Conservation (phyloP, 2,113 vertebrate genomes). For the Spermophilus dauricus region DNA sequence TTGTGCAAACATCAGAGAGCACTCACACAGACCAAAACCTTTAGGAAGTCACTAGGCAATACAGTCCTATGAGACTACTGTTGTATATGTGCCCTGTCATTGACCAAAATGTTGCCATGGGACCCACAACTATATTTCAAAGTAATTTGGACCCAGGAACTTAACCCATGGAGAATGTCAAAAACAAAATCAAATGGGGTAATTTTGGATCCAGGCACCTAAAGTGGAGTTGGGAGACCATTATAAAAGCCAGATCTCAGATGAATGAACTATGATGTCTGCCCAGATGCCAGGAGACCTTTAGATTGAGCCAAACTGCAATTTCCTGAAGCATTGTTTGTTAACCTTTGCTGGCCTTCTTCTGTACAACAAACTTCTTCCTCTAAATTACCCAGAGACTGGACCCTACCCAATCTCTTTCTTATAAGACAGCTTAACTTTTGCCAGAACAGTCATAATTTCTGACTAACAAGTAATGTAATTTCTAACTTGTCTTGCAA, state of each 20-base stretch:
- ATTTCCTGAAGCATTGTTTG: not conserved
- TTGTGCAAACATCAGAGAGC: not conserved
- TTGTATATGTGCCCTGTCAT: too few relatives aligned
- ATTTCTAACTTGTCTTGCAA: not conserved
- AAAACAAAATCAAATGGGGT: not conserved
- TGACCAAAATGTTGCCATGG: not conserved
- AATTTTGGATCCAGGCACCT: not conserved
- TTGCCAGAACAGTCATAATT: too few relatives aligned
- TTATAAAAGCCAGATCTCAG: not conserved
- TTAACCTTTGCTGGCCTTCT: not conserved
- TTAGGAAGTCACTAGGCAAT: not conserved
- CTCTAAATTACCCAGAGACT: too few relatives aligned
- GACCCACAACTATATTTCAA: not conserved
- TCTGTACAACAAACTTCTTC: not conserved
- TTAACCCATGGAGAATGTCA: not conserved
- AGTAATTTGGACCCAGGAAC: not conserved
- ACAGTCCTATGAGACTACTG: too few relatives aligned
- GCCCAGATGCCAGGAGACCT: not conserved
- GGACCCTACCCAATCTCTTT: too few relatives aligned
- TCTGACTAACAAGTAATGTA: not conserved
- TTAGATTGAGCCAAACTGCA: not conserved
- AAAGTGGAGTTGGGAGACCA: not conserved
- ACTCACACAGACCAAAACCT: not conserved
- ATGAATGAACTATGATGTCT: not conserved
- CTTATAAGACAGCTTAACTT: too few relatives aligned